phyloP scores from a whole-genome alignment of 2,797 vertebrate species.

The Lacerta agilis region DNA sequence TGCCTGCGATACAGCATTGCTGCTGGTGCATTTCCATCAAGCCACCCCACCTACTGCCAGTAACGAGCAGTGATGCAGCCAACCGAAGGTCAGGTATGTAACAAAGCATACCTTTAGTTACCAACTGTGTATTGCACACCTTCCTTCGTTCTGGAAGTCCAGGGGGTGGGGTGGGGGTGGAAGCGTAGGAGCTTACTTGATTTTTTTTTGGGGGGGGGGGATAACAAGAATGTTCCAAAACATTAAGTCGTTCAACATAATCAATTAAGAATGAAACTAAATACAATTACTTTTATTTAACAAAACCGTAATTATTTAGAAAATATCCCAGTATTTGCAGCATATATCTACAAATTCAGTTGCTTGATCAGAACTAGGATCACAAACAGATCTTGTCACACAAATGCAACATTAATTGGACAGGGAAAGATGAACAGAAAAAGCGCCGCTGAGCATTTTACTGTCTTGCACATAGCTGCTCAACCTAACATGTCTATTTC shows the following conservation, averaged over 20 bases:
- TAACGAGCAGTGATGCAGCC: too few species aligned
- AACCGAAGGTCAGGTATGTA: too few species aligned
- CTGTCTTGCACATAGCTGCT: constrained; percentile 47
- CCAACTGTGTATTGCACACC: too few species aligned
- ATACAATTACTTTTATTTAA: constrained; percentile 75
- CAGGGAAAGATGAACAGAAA: constrained; percentile 41
- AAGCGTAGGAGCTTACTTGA: constrained; percentile 43
- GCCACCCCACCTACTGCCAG: too few species aligned
- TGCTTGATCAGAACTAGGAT: constrained; percentile 50
- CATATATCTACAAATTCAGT: constrained; percentile 51
- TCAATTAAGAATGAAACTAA: constrained; percentile 61
- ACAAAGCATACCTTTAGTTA: too few species aligned
- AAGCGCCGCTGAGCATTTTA: constrained; percentile 34
- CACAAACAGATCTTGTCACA: constrained; percentile 47
- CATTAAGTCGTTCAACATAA: constrained; percentile 52
- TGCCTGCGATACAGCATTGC: too few species aligned
- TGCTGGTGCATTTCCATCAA: too few species aligned
- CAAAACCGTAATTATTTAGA: constrained; percentile 61
- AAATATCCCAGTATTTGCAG: constrained; percentile 61
- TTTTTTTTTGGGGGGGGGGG: neutral
- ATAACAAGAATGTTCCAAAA: constrained; percentile 39
- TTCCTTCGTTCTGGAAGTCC: neutral
- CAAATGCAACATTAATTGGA: constrained; percentile 45
- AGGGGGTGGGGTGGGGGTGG: neutral
- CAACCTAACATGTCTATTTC: constrained; percentile 58